Evolutionary conservation across 2,113 vertebrate species (phyloP), one percentile per base, ranked within the genome.

Genomic region (Hippolais icterina): DNA sequence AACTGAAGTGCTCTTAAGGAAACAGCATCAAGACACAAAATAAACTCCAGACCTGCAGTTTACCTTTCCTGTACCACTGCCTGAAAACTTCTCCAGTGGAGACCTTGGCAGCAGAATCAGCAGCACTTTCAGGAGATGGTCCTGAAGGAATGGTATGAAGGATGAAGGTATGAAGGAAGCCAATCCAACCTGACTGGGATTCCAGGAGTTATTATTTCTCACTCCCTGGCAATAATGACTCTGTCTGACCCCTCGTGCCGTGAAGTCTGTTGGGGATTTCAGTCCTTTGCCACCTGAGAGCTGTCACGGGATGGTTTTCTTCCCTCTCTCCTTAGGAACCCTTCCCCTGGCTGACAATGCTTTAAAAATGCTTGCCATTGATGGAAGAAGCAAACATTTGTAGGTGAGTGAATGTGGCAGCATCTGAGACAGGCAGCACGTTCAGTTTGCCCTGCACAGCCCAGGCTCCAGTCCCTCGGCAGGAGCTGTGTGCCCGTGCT

Each of bases 11-110:
- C 41, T 46, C 20, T 31, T 44, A 23, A 33, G 46, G n/a, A 75
- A 66, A 71, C 10, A 47, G 37, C 25, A 83, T 7, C 21, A n/a
- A 69, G 68, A 61, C 39, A 68, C 61, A 64, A 72, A 60, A n/a
- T 1, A 42, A 7, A n/a, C 2, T 49, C 0, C 0, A 52, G 23
- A 87, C 9, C 31, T 54, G 33, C 31, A 47, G 1, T 25, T 83
- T 15, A 6, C 46, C 42, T 70, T 69, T 21, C 8, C 8, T 28
- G 10, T 6, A 15, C 9, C 69, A 25, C 0, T 7, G 68, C 9
- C 64, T 75, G 47, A 35, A 49, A 65, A 8, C 2, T 12, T 6
- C 9, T 16, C 47, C 31, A 39, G 3, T 0, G 8, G 14, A 37
- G 33, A 54, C 22, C 37, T 1, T 31, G 54, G 54, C 69, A 84